These are phyloP conservation scores for Bungarus multicinctus DNA, from an alignment of 2,113 vertebrate species.

Conservation along the genomic window DNA sequence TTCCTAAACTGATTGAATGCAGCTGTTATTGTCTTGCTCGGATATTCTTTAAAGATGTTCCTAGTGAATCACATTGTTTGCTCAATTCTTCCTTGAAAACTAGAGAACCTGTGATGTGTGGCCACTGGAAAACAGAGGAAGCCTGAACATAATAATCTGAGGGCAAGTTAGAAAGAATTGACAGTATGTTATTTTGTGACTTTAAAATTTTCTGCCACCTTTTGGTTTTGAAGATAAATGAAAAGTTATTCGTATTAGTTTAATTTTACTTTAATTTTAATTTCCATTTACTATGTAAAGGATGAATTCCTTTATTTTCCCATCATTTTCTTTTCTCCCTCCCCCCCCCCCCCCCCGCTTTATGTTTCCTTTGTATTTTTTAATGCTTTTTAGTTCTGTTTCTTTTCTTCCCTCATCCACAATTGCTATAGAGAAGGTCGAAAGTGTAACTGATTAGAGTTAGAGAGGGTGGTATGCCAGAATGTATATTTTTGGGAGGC, in stretches of 20 bases:
- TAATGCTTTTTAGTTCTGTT: not conserved
- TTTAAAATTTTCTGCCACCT: not conserved
- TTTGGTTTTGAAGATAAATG: not conserved
- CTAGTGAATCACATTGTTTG: not conserved
- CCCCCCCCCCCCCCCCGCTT: not conserved
- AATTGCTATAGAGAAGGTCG: not conserved
- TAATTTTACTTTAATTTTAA: no score
- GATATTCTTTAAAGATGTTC: not conserved
- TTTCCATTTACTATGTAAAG: not conserved
- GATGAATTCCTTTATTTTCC: not conserved
- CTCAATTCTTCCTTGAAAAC: not conserved
- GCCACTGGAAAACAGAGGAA: not conserved
- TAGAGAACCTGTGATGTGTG: not conserved
- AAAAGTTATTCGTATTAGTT: not conserved
- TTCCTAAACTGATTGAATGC: not conserved
- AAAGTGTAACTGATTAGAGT: not conserved
- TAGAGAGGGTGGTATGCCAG: not conserved
- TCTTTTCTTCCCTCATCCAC: not conserved
- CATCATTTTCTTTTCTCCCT: not conserved
- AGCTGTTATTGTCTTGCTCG: not conserved
- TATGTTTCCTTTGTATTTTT: not conserved
- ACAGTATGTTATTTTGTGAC: not conserved
- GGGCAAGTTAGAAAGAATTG: not conserved
- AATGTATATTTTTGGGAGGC: not conserved
- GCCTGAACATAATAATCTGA: not conserved